Evolutionary conservation across 2,113 vertebrate species (phyloP).

Genomic region (Synodontis membranacea): DNA sequence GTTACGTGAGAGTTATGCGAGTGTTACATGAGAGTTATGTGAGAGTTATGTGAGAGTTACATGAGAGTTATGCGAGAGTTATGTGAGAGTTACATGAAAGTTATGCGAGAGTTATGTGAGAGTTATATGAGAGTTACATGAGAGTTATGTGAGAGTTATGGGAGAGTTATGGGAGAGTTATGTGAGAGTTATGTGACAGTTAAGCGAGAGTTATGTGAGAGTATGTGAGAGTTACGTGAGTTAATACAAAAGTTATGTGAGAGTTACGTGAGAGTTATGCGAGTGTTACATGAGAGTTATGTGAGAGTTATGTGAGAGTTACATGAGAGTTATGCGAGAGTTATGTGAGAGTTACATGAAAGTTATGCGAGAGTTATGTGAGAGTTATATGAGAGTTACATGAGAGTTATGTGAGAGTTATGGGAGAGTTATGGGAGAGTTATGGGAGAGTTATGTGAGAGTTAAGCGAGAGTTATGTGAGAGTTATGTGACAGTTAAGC

Average conservation of each 20-base stretch:
- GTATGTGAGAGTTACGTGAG: background rate
- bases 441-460: background rate
- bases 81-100: no score
- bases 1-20: background rate
- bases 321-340: no score
- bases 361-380: background rate
- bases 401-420: background rate
- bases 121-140: background rate
- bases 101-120: background rate
- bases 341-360: no score
- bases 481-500: no score
- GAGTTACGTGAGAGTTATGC: background rate
- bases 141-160: background rate
- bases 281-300: background rate
- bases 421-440: background rate
- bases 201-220: background rate
- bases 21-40: background rate
- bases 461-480: background rate
- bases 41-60: no score
- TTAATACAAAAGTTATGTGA: background rate
- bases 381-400: background rate
- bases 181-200: background rate
- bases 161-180: background rate
- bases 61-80: background rate
- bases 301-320: no score